Evolutionary conservation across 2,113 vertebrate genomes (phyloP), one percentile per base, ranked within the genome.

Genomic region (Microcebus murinus): DNA sequence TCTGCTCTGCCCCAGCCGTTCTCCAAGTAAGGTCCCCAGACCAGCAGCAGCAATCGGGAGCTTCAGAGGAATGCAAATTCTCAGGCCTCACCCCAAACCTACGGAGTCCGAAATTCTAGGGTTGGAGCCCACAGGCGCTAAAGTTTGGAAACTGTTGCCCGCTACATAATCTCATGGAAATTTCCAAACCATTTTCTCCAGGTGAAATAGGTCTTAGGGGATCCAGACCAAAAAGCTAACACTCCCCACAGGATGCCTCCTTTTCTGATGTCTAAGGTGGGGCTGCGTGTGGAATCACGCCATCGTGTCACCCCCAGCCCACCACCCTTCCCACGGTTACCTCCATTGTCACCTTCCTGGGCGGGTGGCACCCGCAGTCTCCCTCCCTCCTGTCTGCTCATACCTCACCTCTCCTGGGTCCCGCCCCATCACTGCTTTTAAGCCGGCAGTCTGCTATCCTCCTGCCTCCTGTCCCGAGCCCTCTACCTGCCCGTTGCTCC

Each of bases 131-230:
- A 11, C 1, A 25, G 12, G 2, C 0, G 3, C 95, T 61, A 0
- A 25, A 11, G 12, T 48, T 6, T 61, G n/a, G n/a, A 36, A 52
- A 39, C 23, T 17, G 3, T 10, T 2, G 0, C 4, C 0, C 2
- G n/a, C 45, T 31, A 1, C 18, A 8, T 20, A 1, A 10, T 45
- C 18, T 36, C 68, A 34, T 25, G 0, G 10, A 48, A 87, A 77
- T 23, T 4, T 52, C 25, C 39, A 25, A 25, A 9, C 27, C 4
- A 0, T 45, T 23, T n/a, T 27, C n/a, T 59, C 6, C 20, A 55
- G n/a, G 11, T 25, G 55, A 61, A 48, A 17, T n/a, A 39, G 29
- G 6, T 21, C 86, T 45, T 4, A 0, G 39, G 36, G 83, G 57
- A 68, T 4, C 65, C 50, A 61, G 67, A 31, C 6, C 9, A 13